A percentile compares a stretch with the other conserved stretches of the same genome.
Conservation (phyloP, 1,140 invertebrate genomes). For the Teleogryllus occipitalis region DNA sequence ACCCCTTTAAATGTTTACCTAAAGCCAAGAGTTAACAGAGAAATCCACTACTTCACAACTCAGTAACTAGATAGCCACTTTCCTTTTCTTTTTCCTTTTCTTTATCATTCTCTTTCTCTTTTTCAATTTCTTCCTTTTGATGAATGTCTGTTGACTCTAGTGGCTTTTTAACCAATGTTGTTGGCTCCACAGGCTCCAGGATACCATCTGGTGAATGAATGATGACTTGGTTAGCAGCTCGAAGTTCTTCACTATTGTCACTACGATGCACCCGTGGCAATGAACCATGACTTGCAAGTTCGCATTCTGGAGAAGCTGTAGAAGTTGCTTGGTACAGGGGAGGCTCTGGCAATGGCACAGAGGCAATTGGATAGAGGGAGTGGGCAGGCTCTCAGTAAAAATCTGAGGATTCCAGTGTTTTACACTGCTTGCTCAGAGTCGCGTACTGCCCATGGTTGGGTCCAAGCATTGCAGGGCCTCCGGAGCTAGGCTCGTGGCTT, state of each 20-base stretch:
- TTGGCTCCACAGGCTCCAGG: neutral
- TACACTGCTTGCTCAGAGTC: constrained; percentile 86
- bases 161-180: neutral
- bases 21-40: neutral
- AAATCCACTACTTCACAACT: neutral
- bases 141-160: neutral
- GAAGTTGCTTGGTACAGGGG: neutral
- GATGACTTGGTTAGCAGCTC: neutral
- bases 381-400: constrained; percentile 74
- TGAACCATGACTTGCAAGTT: neutral
- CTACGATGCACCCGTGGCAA: neutral
- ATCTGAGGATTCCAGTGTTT: constrained; percentile 85
- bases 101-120: too few species aligned
- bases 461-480: constrained; percentile 29
- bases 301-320: neutral
- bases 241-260: neutral
- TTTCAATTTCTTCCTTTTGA: neutral
- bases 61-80: neutral
- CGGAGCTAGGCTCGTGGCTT: constrained; percentile 21
- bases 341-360: neutral
- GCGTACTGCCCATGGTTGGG: constrained; percentile 43
- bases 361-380: constrained; percentile 8
- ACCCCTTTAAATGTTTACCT: neutral
- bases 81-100: neutral
- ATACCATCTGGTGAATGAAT: neutral